These are phyloP conservation scores for Musca domestica DNA, from an alignment of 1,140 invertebrate genomes.

Conservation along the genomic window DNA sequence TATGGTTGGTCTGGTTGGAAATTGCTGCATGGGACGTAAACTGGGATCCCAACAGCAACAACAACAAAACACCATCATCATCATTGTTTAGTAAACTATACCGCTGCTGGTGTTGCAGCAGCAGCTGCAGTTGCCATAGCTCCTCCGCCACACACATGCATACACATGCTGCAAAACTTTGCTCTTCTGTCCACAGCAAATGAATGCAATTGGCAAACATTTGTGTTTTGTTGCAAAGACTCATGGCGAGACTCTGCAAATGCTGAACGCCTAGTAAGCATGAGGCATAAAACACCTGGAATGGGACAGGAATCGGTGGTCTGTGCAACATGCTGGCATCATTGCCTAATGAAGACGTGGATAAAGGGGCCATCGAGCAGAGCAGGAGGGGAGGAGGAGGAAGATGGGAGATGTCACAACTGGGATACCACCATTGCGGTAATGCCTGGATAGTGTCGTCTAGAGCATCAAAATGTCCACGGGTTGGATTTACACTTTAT, in stretches of 20 bases:
- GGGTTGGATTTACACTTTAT: not conserved
- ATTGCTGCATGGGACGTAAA: too few relatives aligned
- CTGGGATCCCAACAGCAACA: too few relatives aligned
- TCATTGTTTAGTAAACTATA: not conserved
- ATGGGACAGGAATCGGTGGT: constrained; percentile 12
- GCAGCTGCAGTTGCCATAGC: not conserved
- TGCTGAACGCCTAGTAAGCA: constrained; percentile 14
- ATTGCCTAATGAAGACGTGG: not conserved
- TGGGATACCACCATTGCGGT: too few relatives aligned
- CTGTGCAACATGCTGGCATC: constrained; percentile 8
- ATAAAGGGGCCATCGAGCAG: not conserved
- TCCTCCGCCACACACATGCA: not conserved
- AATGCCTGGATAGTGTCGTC: too few relatives aligned
- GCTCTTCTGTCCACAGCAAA: not conserved
- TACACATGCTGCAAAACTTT: not conserved
- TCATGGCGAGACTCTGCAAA: constrained; percentile 3
- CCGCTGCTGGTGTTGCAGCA: not conserved
- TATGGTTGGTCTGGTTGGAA: too few relatives aligned
- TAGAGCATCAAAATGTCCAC: too few relatives aligned
- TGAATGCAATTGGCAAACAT: too few relatives aligned
- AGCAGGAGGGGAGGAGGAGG: not conserved
- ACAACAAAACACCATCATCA: too few relatives aligned
- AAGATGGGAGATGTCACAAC: not conserved
- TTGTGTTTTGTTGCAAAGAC: not conserved
- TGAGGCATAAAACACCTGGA: constrained; percentile 20